Percentiles rank a stretch among this genome's conserved stretches.
Evolutionary conservation across 37 sponge, comb jelly and placozoan species (phyloP).

Genomic region (Hexactinellida sp.): DNA sequence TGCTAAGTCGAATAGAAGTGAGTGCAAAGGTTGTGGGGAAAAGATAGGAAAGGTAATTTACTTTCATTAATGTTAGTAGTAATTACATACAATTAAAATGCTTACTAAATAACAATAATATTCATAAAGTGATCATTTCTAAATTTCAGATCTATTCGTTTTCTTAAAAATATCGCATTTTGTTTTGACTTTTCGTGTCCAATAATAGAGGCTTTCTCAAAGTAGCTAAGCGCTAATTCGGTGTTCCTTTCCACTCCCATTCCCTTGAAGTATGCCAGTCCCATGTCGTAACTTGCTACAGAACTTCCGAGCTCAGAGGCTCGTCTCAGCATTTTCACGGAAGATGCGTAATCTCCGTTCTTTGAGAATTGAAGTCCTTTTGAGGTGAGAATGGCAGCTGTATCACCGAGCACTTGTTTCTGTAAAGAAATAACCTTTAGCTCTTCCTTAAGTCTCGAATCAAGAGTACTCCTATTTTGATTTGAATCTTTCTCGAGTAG

Average conservation of each 20-base stretch:
- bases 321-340: not conserved
- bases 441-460: too few species aligned
- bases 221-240: not conserved
- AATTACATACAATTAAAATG: too few species aligned
- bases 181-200: not conserved
- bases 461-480: not conserved
- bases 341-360: not conserved
- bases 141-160: not conserved
- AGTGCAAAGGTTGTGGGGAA: conserved; percentile 48
- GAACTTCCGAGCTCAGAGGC: not conserved
- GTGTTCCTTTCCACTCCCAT: not conserved
- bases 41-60: conserved; percentile 59
- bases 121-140: not conserved
- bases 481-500: too few species aligned
- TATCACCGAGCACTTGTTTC: not conserved
- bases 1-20: conserved; percentile 69
- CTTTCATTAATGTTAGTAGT: not conserved
- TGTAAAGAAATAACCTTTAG: too few species aligned
- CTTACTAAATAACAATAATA: not conserved
- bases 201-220: not conserved
- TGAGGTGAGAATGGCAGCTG: not conserved
- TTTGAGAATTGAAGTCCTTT: not conserved
- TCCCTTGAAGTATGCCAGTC: not conserved
- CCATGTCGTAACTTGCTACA: not conserved
- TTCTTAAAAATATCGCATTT: not conserved